Conservation (phyloP, 2,888 invertebrate genomes). For the Minunthozetes semirufus region DNA sequence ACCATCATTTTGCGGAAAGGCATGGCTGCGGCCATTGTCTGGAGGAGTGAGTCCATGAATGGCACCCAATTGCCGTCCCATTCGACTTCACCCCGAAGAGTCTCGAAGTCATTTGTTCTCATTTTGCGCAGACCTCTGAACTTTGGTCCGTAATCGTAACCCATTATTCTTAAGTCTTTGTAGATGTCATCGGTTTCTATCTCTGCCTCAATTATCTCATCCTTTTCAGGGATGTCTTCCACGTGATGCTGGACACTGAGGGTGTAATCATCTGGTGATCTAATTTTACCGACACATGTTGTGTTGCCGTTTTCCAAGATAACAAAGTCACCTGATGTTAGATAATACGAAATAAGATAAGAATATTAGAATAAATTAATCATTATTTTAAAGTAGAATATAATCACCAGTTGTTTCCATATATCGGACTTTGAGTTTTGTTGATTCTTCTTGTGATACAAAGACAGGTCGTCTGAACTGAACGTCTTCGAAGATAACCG, state of each 20-base stretch:
- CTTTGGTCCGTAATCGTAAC: slow-evolving; percentile 3
- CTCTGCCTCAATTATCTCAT: background rate
- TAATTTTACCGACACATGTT: background rate
- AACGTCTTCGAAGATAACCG: slow-evolving; percentile 32
- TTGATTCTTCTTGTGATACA: background rate
- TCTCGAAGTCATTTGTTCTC: slow-evolving; percentile 47
- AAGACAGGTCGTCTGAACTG: slow-evolving; percentile 30
- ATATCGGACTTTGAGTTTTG: slow-evolving; percentile 39
- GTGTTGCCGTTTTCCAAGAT: background rate
- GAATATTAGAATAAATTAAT: too few species aligned
- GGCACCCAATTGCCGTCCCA: slow-evolving; percentile 37
- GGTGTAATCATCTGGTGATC: background rate
- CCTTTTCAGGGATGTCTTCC: background rate
- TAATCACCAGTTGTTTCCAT: slow-evolving; percentile 46
- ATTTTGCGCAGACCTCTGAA: background rate
- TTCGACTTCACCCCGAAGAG: too few species aligned
- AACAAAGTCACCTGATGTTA: slow-evolving; percentile 13
- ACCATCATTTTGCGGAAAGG: slow-evolving; percentile 28
- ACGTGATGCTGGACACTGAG: background rate
- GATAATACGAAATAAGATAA: too few species aligned
- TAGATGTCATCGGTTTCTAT: background rate
- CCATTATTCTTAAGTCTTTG: background rate
- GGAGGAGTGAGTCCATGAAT: slow-evolving; percentile 28
- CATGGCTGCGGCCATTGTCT: slow-evolving; percentile 7
- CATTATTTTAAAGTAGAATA: too few species aligned